Evolutionary conservation across 2,888 invertebrate species (phyloP), one percentile per base, ranked within the genome.

Genomic region (Hydroisotoma schaefferi): DNA sequence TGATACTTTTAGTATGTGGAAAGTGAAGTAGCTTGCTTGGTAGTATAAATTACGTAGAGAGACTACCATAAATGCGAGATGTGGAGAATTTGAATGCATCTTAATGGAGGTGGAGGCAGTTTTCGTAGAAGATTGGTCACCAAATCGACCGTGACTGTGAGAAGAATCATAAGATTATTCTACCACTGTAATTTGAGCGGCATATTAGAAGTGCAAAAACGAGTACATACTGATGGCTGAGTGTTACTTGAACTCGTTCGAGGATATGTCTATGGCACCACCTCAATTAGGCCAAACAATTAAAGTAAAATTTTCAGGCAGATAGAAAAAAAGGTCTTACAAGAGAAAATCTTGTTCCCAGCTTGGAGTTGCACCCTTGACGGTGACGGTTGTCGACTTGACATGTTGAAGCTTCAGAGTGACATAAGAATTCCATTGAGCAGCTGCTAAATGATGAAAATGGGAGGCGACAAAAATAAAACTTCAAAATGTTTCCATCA

Each of bases 261-360:
- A n/a, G n/a, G n/a, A n/a, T n/a, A n/a, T n/a, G n/a, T n/a, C n/a
- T n/a, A n/a, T n/a, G n/a, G n/a, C n/a, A n/a, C n/a, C n/a, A n/a
- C n/a, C n/a, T n/a, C n/a, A n/a, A n/a, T n/a, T n/a, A 33, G 15
- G 33, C 33, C 33, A 33, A 33, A 33, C 8, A 33, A 33, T 33
- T 33, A 8, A 33, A 33, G 33, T 8, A 33, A 33, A 15, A 33
- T 10, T n/a, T n/a, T n/a, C n/a, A n/a, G n/a, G n/a, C 15, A 15
- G 15, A 15, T 33, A 46, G 6, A 46, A 25, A 46, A 25, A 46
- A 23, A 23, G 46, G 20, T 46, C 94, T 92, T 82, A 97, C 95
- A 97, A 97, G 78, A 95, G 86, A 83, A 95, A 97, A 82, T 97
- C 95, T 82, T 95, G 94, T 80, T 95, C 94, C 95, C 95, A 97